Conservation (phyloP, 23 tunicate genomes). For the Styela plicata region DNA sequence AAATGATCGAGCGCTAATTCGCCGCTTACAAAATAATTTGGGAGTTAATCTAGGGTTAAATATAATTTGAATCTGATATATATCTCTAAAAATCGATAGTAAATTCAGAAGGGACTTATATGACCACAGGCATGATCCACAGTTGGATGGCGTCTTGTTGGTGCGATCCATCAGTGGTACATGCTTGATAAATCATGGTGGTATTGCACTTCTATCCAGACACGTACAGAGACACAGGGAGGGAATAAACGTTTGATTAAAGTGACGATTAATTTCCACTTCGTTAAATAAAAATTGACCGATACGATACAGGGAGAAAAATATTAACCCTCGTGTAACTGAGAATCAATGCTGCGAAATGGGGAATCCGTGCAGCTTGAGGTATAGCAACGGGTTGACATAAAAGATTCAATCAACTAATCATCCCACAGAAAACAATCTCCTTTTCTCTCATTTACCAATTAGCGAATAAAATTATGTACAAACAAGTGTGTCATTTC, state of each 20-base stretch:
- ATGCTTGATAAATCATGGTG: too few relatives aligned
- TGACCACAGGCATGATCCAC: too few relatives aligned
- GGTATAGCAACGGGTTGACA: neutral
- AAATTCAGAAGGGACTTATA: neutral
- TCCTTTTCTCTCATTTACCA: neutral
- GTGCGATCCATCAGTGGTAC: too few relatives aligned
- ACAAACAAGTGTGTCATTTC: too few relatives aligned
- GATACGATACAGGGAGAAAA: neutral
- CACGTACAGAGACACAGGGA: neutral
- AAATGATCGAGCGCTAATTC: neutral
- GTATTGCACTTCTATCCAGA: too few relatives aligned
- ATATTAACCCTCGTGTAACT: neutral
- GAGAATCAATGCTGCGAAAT: neutral
- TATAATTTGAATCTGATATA: neutral
- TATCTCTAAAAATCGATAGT: neutral
- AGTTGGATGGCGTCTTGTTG: too few relatives aligned
- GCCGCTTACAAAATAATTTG: neutral
- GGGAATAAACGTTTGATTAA: conserved; percentile 21
- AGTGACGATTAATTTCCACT: conserved; percentile 10
- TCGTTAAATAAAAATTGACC: conserved; percentile 4
- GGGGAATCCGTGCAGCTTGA: too few relatives aligned
- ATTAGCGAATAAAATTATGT: too few relatives aligned
- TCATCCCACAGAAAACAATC: neutral
- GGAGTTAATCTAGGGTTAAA: neutral
- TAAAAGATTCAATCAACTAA: neutral